Evolutionary conservation across 2,888 invertebrate species (phyloP), one percentile per base, ranked within the genome.

Genomic region (Epistrophe eligans): DNA sequence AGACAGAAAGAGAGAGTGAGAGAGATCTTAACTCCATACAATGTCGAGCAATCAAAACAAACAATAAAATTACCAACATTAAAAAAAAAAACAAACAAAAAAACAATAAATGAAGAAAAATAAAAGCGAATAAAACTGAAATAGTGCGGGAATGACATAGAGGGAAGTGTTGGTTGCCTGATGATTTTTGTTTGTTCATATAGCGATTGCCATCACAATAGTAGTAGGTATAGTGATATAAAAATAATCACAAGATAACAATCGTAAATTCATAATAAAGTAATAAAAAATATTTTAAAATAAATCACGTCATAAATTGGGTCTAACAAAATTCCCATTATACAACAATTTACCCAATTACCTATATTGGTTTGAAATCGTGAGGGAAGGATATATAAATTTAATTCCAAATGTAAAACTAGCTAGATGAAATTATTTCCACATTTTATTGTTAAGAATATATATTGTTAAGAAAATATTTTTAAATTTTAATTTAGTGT

Each of bases 61-160:
- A 87, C 79, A 87, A 87, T 87, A 87, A 87, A 87, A 83, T 87
- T 83, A 87, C 83, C 71, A 87, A 87, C 87, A 87, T 79, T 83
- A 87, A 87, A 83, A 73, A 87, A 83, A 73, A 87, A 87, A 70
- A 70, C 38, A 55, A 15, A 55, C 57, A 43, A 52, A 40, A 71
- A 82, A 82, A 73, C 43, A 70, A 83, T 71, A 79, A 82, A 82
- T 79, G 83, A 74, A 45, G 74, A 79, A 85, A 62, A 82, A 82
- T n/a, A 82, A 82, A 64, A 85, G 81, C 58, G 50, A 72, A 70
- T 40, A 73, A 77, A 62, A 57, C 48, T 17, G 28, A 64, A 67
- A 67, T 60, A 77, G 66, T 73, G 76, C 57, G 80, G 48, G 50
- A 77, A 77, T 32, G 45, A 24, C 24, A 2, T 24, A 2, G 45